Conservation (phyloP, 2,888 invertebrate genomes). For the Entomobrya proxima region DNA sequence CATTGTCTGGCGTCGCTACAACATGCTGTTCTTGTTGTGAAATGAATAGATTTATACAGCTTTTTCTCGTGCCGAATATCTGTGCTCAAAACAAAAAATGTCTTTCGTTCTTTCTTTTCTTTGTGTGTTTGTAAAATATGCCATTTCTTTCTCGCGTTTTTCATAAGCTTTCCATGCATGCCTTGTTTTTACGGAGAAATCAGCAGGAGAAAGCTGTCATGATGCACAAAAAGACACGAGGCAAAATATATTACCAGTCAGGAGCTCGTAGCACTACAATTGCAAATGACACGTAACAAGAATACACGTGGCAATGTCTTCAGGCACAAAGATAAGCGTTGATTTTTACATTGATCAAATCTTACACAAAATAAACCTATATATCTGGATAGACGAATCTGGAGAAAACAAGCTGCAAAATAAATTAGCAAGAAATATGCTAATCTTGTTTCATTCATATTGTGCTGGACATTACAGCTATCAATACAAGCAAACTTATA, state of each 20-base stretch:
- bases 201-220: constrained; percentile 1
- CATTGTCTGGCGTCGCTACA: background rate
- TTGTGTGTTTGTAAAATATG: background rate
- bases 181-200: background rate
- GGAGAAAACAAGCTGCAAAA: too few relatives aligned
- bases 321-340: too few relatives aligned
- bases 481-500: too few relatives aligned
- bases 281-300: background rate
- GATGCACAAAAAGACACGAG: background rate
- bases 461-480: too few relatives aligned
- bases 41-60: background rate
- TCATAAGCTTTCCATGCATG: background rate
- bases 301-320: background rate
- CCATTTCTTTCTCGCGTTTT: background rate
- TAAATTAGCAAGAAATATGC: too few relatives aligned
- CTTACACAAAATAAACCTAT: too few relatives aligned
- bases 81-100: background rate
- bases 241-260: background rate
- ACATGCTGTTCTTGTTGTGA: background rate
- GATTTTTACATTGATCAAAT: too few relatives aligned
- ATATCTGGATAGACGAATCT: too few relatives aligned
- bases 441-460: too few relatives aligned
- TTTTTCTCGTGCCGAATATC: background rate
- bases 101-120: background rate
- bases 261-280: too few relatives aligned